phyloP scores from a whole-genome alignment of 1,140 invertebrate genomes.

The Melipona quadrifasciata region DNA sequence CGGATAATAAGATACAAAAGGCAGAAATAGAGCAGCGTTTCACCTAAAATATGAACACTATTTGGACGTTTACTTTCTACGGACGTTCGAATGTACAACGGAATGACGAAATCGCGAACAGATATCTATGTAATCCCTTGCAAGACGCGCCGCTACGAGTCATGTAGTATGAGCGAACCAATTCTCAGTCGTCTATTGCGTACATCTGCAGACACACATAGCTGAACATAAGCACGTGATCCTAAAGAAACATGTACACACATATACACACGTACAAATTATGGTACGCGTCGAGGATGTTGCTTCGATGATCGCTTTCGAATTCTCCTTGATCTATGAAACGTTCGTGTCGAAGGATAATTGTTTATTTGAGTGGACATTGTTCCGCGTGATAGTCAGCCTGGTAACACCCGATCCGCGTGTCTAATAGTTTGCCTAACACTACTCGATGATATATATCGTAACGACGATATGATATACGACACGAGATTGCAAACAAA shows the following conservation, averaged over 20 bases:
- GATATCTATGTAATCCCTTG: conserved; percentile 52
- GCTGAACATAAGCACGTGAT: neutral
- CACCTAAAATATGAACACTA: conserved; percentile 45
- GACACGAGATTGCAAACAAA: conserved; percentile 31
- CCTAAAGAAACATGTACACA: neutral
- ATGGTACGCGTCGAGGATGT: conserved; percentile 12
- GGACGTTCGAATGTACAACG: conserved; percentile 34
- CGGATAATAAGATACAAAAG: neutral
- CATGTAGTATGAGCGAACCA: conserved; percentile 54
- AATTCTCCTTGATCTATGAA: neutral
- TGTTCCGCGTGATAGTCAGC: neutral
- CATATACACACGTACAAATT: neutral
- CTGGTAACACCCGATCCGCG: conserved; percentile 11
- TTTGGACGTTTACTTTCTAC: conserved; percentile 52
- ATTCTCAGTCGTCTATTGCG: conserved; percentile 54
- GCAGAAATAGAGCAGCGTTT: conserved; percentile 9
- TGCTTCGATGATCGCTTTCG: conserved; percentile 13
- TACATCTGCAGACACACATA: conserved; percentile 13
- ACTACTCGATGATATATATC: conserved; percentile 27
- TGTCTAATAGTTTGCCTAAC: conserved; percentile 28
- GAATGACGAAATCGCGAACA: conserved; percentile 50
- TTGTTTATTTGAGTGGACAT: conserved; percentile 29
- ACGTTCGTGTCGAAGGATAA: conserved; percentile 17
- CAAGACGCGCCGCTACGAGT: conserved; percentile 43
- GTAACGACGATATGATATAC: conserved; percentile 20